These are phyloP conservation scores for Omphaloscelis lunosa DNA, from an alignment of 2,888 invertebrate species.

Conservation along the genomic window DNA sequence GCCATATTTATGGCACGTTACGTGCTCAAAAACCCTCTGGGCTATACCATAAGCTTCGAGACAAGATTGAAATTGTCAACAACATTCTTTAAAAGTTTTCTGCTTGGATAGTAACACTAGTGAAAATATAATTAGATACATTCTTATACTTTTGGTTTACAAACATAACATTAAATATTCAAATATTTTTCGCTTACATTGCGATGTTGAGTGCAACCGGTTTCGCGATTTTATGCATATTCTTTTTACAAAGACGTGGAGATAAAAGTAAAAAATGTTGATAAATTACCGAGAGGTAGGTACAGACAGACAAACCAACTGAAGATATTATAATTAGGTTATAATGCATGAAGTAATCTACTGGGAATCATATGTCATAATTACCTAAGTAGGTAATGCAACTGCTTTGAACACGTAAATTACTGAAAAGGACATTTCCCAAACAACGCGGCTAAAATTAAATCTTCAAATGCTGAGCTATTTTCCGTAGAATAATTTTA, in stretches of 20 bases:
- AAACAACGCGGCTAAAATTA: background rate
- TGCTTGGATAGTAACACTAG: background rate
- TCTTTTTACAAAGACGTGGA: conserved; percentile 26
- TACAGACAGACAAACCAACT: conserved; percentile 4
- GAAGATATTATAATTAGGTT: conserved; percentile 21
- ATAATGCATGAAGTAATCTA: background rate
- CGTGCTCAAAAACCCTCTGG: too few species aligned
- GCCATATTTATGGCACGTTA: too few species aligned
- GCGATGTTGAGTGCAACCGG: conserved; percentile 22
- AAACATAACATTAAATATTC: conserved; percentile 3
- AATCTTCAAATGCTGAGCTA: background rate
- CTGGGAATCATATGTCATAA: background rate
- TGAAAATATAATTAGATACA: conserved; percentile 5
- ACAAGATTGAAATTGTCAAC: conserved; percentile 26
- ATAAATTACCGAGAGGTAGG: background rate
- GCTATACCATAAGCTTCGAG: background rate
- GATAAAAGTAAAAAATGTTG: conserved; percentile 13
- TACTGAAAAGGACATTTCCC: too few species aligned
- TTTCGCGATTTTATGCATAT: conserved; percentile 19
- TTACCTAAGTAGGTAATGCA: background rate
- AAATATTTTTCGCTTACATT: conserved; percentile 12
- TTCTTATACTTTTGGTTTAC: background rate
- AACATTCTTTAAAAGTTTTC: conserved; percentile 19
- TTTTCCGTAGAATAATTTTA: background rate
- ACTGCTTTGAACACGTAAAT: background rate